Conservation (phyloP, 2,113 vertebrate species). For the Ascaphus truei region DNA sequence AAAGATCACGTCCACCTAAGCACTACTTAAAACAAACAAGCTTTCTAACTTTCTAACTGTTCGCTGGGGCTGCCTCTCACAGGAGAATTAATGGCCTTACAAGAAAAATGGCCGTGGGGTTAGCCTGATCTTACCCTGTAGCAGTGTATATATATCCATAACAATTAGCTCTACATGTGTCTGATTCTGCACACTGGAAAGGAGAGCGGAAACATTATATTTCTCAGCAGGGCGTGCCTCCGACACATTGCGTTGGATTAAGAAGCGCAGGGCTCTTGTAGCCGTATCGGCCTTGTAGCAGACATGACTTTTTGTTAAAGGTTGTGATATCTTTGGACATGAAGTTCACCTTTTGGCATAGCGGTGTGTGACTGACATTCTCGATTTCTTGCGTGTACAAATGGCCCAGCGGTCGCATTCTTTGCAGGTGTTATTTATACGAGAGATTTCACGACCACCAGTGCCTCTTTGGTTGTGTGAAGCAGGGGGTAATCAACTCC, state of each 20-base stretch:
- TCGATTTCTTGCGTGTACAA: no score
- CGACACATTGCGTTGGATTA: neutral
- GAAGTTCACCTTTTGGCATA: no score
- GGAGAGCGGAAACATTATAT: neutral
- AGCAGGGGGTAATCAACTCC: no score
- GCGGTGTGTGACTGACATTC: no score
- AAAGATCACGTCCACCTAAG: conserved; percentile 19
- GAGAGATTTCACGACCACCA: no score
- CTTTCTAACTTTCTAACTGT: conserved; percentile 7
- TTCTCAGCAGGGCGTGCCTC: neutral
- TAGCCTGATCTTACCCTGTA: neutral
- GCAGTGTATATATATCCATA: conserved; percentile 22
- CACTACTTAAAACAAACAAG: neutral
- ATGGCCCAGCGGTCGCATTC: no score
- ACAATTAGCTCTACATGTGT: conserved; percentile 20
- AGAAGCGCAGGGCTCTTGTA: no score
- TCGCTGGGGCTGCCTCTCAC: neutral
- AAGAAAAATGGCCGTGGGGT: neutral
- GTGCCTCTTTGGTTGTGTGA: no score
- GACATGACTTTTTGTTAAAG: no score
- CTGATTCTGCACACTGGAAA: neutral
- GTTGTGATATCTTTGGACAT: no score
- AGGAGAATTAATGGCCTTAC: conserved; percentile 25
- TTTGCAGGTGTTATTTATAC: no score
- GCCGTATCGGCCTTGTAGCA: no score